Evolutionary conservation across 1,140 invertebrate genomes (phyloP).

Genomic region (Caenorhabditis brenneri): DNA sequence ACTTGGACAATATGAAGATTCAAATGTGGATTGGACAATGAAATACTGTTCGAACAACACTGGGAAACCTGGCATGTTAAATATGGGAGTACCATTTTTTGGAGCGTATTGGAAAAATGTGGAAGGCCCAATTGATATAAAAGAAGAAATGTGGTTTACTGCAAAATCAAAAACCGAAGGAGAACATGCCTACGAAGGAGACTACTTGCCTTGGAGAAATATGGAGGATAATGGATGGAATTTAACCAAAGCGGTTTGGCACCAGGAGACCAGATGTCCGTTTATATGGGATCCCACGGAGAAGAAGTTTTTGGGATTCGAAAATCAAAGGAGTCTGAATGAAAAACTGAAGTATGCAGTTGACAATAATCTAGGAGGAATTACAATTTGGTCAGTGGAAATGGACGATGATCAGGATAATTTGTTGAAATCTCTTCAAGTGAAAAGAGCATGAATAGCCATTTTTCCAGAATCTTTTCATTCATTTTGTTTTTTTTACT

Average conservation of each 20-base stretch:
- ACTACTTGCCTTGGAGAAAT: neutral
- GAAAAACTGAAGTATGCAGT: neutral
- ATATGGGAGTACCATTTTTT: neutral
- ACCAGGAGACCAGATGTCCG: neutral
- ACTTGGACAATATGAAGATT: too few species aligned
- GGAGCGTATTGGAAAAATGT: neutral
- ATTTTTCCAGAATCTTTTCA: too few species aligned
- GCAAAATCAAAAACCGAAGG: neutral
- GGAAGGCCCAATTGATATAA: neutral
- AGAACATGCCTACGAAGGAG: neutral
- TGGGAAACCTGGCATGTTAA: too few species aligned
- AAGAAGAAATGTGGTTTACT: neutral
- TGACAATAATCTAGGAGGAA: neutral
- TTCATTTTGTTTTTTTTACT: too few species aligned
- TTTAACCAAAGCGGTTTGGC: neutral
- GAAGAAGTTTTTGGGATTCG: neutral
- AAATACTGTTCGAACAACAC: too few species aligned
- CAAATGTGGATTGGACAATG: too few species aligned
- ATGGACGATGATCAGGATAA: neutral
- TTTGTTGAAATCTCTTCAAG: slow-evolving; percentile 50
- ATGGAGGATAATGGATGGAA: neutral
- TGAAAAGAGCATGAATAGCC: slow-evolving; percentile 54
- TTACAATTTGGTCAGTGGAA: neutral
- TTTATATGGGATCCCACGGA: neutral
- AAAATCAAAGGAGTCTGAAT: neutral